phyloP scores from a whole-genome alignment of 2,888 invertebrate genomes.

The Therioaphis trifolii region DNA sequence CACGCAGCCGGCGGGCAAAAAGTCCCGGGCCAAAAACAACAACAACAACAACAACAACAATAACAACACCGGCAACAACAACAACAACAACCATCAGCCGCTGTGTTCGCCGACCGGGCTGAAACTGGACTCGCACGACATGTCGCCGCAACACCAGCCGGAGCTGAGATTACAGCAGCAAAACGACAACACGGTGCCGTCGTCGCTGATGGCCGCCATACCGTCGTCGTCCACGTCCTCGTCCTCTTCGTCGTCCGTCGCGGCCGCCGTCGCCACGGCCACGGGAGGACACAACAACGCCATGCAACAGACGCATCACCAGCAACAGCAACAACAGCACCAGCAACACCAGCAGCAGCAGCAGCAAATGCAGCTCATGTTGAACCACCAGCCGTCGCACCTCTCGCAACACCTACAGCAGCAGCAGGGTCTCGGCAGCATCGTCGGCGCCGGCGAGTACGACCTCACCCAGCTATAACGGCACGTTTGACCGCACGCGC shows the following conservation, averaged over 20 bases:
- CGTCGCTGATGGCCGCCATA: constrained; percentile 19
- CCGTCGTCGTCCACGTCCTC: constrained; percentile 45
- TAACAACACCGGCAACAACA: constrained; percentile 41
- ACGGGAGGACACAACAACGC: constrained; percentile 46
- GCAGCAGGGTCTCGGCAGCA: constrained; percentile 49
- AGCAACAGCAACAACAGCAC: constrained; percentile 4
- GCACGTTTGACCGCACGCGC: constrained; percentile 45
- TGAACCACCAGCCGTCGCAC: constrained; percentile 51
- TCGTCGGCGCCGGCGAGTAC: constrained; percentile 57
- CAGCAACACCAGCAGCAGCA: constrained; percentile 43
- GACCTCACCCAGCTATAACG: constrained; percentile 62
- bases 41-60: constrained; percentile 55
- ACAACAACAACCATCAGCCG: constrained; percentile 32
- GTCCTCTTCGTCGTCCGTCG: constrained; percentile 46
- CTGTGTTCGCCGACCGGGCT: constrained; percentile 56
- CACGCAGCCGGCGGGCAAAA: constrained; percentile 74
- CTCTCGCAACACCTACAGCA: constrained; percentile 49
- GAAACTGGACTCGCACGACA: constrained; percentile 58
- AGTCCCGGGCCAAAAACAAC: constrained; percentile 65
- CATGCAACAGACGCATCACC: constrained; percentile 37
- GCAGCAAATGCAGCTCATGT: constrained; percentile 57
- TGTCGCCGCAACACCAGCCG: constrained; percentile 55
- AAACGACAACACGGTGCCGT: constrained; percentile 37
- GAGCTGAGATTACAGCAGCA: constrained; percentile 43
- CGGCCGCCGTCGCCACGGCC: not conserved